A percentile compares a stretch with the other conserved stretches of the same genome.
Conservation (phyloP, 2,113 vertebrate species). For the Alligator sinensis region DNA sequence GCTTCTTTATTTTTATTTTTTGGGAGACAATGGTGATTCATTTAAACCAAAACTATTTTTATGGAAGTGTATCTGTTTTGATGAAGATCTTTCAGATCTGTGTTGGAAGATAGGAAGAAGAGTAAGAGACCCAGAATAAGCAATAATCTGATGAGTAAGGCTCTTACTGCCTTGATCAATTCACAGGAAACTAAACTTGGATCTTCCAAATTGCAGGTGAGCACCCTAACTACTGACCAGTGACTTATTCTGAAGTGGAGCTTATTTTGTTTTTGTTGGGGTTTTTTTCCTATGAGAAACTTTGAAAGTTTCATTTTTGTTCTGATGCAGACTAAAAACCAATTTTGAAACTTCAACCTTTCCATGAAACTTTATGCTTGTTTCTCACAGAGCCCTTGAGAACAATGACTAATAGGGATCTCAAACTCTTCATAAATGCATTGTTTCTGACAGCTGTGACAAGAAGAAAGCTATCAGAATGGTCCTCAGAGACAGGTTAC, state of each 20-base stretch:
- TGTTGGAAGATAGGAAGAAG: background rate
- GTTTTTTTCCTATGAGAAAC: background rate
- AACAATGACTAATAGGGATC: background rate
- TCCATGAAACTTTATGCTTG: background rate
- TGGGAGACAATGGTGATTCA: background rate
- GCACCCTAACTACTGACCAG: background rate
- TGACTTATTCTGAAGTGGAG: background rate
- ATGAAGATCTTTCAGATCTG: background rate
- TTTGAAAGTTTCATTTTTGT: background rate
- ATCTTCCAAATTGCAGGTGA: background rate
- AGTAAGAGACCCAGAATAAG: accelerated
- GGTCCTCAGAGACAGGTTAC: conserved; percentile 1
- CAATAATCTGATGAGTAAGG: background rate
- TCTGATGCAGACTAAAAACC: background rate
- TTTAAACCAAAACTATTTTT: background rate
- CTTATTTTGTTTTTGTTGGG: background rate
- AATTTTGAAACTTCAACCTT: background rate
- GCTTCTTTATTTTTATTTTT: background rate
- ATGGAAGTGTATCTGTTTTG: accelerated
- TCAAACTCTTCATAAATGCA: background rate
- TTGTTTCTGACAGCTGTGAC: conserved; percentile 18
- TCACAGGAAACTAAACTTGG: background rate
- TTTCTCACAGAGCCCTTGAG: background rate
- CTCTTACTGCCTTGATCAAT: background rate
- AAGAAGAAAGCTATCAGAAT: background rate